Conservation (phyloP, 2,888 invertebrate genomes). For the Cephonodes hylas region DNA sequence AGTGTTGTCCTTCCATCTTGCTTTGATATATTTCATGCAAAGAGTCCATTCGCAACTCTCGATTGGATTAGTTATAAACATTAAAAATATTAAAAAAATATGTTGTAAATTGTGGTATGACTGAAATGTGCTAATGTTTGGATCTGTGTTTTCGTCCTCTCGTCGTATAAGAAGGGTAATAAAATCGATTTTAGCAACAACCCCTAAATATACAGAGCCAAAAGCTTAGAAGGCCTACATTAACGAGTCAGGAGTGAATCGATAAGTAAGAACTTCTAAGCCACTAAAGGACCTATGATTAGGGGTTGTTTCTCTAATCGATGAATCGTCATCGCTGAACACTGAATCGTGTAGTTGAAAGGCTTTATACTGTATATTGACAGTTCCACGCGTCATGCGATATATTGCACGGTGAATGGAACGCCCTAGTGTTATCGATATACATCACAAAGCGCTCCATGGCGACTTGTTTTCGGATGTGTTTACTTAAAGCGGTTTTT, state of each 20-base stretch:
- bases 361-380: not conserved
- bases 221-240: too few species aligned
- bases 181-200: not conserved
- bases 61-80: slow-evolving; percentile 16
- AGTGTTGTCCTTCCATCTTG: slow-evolving; percentile 5
- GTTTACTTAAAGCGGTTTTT: not conserved
- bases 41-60: slow-evolving; percentile 21
- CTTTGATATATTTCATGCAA: slow-evolving; percentile 15
- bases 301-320: not conserved
- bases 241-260: too few species aligned
- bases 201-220: not conserved
- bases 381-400: not conserved
- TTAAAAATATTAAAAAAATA: not conserved
- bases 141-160: slow-evolving; percentile 2
- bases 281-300: too few species aligned
- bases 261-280: not conserved
- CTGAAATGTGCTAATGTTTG: slow-evolving; percentile 2
- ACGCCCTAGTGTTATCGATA: slow-evolving; percentile 19
- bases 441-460: slow-evolving; percentile 25
- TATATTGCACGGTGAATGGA: not conserved
- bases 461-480: slow-evolving; percentile 22
- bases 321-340: not conserved
- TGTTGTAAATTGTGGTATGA: slow-evolving; percentile 10
- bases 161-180: not conserved
- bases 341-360: not conserved